A percentile compares a stretch with the other conserved stretches of the same genome.
These are phyloP conservation scores for Cyphomyrus plagiostoma DNA, from an alignment of 2,113 vertebrate genomes.

Conservation along the genomic window DNA sequence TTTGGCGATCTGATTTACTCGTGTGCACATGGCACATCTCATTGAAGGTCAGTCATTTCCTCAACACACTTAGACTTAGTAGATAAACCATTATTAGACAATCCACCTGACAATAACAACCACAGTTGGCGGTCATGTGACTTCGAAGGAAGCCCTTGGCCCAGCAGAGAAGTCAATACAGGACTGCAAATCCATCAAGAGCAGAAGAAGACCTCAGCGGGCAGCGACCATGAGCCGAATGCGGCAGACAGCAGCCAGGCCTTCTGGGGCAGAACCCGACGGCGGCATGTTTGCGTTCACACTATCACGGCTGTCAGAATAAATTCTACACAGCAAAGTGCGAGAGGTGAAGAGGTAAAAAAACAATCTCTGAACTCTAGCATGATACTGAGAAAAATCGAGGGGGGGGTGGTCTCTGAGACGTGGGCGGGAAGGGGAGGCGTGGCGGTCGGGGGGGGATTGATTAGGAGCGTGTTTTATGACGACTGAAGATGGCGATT, in stretches of 20 bases:
- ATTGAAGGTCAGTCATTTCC: not conserved
- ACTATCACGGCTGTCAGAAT: slow-evolving; percentile 19
- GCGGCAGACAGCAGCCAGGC: not conserved
- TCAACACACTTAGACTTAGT: not conserved
- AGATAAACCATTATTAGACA: not conserved
- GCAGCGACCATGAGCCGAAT: not conserved
- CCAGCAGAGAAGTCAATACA: not conserved
- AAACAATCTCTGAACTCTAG: slow-evolving; percentile 18
- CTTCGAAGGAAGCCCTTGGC: not conserved
- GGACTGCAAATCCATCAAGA: not conserved
- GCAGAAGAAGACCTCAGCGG: not conserved
- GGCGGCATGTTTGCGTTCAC: slow-evolving; percentile 20
- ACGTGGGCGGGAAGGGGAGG: too few species aligned
- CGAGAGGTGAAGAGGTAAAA: slow-evolving; percentile 23
- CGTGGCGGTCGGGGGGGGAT: not conserved
- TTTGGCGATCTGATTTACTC: not conserved
- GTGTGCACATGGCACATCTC: not conserved
- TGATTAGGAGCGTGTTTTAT: not conserved
- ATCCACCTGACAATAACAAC: not conserved
- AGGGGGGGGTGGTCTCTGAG: not conserved
- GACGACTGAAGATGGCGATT: not conserved
- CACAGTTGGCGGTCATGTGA: not conserved
- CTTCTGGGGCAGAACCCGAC: not conserved
- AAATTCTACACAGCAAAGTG: slow-evolving; percentile 13
- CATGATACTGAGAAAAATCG: not conserved